phyloP scores from a whole-genome alignment of 2,797 vertebrate genomes.

The Rhodeus uyekii region DNA sequence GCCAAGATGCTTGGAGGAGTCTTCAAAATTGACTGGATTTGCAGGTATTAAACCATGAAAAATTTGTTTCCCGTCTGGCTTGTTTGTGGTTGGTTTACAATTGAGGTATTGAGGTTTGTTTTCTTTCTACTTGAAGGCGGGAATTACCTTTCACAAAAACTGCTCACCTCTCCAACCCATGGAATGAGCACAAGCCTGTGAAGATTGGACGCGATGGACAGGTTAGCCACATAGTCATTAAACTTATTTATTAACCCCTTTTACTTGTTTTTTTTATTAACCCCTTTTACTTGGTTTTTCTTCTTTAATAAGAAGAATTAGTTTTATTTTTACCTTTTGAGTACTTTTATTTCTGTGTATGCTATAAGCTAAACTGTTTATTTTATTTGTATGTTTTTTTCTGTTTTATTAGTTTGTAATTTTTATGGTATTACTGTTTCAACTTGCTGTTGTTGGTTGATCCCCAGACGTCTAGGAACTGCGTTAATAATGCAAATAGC shows the following conservation, averaged over 20 bases:
- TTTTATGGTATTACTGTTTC: no score
- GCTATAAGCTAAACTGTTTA: no score
- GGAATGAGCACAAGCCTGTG: conserved; percentile 98
- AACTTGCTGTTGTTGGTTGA: no score
- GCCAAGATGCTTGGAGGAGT: conserved; percentile 99
- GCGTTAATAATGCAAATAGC: not conserved
- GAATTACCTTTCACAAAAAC: conserved; percentile 98
- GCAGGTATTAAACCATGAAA: conserved; percentile 79
- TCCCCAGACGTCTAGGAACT: no score
- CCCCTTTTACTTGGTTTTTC: no score
- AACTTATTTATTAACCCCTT: not conserved
- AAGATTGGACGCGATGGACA: conserved; percentile 99
- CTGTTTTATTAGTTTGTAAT: no score
- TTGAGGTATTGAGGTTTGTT: not conserved
- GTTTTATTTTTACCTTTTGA: no score
- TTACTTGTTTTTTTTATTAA: not conserved
- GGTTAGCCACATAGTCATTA: conserved; percentile 73
- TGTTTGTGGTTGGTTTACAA: not conserved
- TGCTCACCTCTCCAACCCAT: conserved; percentile 93
- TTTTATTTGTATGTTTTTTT: no score
- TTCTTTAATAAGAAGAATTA: no score
- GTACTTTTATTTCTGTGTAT: no score
- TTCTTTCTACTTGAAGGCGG: conserved; percentile 75
- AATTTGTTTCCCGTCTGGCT: not conserved
- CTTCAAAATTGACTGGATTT: conserved; percentile 99